Conservation (phyloP, 1,140 invertebrate species). For the Pogonomyrmex californicus region DNA sequence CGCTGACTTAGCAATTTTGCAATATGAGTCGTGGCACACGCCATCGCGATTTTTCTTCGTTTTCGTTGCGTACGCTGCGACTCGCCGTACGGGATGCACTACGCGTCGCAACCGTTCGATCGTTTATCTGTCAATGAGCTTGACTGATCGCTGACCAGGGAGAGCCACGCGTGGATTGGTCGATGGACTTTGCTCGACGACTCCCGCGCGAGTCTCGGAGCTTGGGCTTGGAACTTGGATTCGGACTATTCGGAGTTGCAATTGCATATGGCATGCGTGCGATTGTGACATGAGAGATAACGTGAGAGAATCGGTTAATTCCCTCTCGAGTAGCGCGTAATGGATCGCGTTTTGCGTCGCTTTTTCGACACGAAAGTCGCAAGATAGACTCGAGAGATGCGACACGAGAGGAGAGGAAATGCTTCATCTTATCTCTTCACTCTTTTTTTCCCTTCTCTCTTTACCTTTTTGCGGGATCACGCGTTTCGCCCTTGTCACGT, state of each 20-base stretch:
- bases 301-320: no score
- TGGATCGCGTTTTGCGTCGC: no score
- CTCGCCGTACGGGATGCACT: constrained; percentile 66
- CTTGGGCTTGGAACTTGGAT: no score
- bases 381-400: no score
- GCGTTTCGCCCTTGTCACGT: no score
- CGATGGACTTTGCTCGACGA: constrained; percentile 56
- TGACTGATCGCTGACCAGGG: constrained; percentile 79
- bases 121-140: constrained; percentile 81
- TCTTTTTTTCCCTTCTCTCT: no score
- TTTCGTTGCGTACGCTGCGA: constrained; percentile 51
- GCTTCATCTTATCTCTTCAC: no score
- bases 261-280: background rate
- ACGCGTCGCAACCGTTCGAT: constrained; percentile 65
- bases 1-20: constrained; percentile 65
- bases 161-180: constrained; percentile 80
- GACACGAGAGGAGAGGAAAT: no score
- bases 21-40: constrained; percentile 65
- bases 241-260: no score
- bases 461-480: no score
- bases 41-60: constrained; percentile 23
- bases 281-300: background rate
- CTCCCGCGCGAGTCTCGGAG: constrained; percentile 68
- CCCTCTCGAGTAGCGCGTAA: no score
- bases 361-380: no score